Evolutionary conservation across 1,140 invertebrate genomes (phyloP).

Genomic region (Bombus vancouverensis): DNA sequence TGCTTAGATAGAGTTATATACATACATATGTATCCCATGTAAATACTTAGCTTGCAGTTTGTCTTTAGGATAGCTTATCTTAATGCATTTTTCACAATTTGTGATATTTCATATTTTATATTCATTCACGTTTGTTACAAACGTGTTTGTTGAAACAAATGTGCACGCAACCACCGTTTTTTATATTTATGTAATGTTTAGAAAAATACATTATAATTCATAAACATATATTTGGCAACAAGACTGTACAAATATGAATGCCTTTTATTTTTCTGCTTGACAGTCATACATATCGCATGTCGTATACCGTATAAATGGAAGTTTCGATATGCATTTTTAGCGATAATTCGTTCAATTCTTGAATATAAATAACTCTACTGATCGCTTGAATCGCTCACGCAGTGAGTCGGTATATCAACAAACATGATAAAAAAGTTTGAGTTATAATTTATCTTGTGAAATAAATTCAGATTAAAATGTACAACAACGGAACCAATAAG

Average conservation of each 20-base stretch:
- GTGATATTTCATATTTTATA: not conserved
- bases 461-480: not conserved
- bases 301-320: not conserved
- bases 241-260: not conserved
- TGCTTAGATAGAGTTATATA: conserved; percentile 12
- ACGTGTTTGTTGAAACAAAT: not conserved
- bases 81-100: not conserved
- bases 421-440: not conserved
- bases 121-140: not conserved
- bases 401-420: not conserved
- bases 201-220: not conserved
- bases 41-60: conserved; percentile 14
- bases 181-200: not conserved
- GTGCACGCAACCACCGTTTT: too few species aligned
- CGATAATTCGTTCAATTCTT: not conserved
- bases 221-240: not conserved
- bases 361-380: not conserved
- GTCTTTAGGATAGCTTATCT: conserved; percentile 28
- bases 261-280: not conserved
- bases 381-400: too few species aligned
- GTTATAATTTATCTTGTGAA: not conserved
- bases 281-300: not conserved
- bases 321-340: not conserved
- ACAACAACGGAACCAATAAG: not conserved
- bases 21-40: not conserved